Conservation (phyloP, 2,888 invertebrate genomes). For the Ligdia adustata region DNA sequence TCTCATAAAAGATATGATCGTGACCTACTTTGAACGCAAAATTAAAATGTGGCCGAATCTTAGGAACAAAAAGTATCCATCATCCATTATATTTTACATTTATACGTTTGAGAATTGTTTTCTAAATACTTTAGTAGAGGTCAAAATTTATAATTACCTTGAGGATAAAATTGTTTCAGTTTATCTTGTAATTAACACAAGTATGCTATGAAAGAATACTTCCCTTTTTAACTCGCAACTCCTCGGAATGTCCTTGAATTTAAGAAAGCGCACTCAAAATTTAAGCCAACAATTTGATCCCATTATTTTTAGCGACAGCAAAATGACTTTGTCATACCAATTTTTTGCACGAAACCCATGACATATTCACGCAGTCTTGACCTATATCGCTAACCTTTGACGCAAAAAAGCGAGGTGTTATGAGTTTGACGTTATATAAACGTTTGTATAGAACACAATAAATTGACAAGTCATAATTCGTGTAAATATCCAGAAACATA, state of each 20-base stretch:
- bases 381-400: no score
- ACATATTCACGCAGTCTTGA: conserved; percentile 22
- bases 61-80: not conserved
- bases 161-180: not conserved
- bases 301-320: conserved; percentile 1
- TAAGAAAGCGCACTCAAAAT: conserved; percentile 1
- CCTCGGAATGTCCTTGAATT: not conserved
- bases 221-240: not conserved
- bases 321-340: not conserved
- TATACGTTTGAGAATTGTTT: conserved; percentile 1
- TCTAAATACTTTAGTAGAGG: not conserved
- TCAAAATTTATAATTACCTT: not conserved
- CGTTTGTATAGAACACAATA: no score
- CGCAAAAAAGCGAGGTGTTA: no score
- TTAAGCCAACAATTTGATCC: conserved; percentile 7
- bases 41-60: conserved; percentile 6
- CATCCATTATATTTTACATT: conserved; percentile 1
- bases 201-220: not conserved
- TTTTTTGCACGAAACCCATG: conserved; percentile 20
- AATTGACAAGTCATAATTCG: no score
- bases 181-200: no score
- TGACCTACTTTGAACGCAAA: not conserved
- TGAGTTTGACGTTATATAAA: no score
- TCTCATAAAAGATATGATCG: not conserved
- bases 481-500: no score